Evolutionary conservation across 2,113 vertebrate genomes (phyloP).

Genomic region (crab-eating macaque (Macaca fascicularis)): T2T-MFA8v1.1 NC_088379.1:25240001-25240500

Average conservation of each 20-base stretch:
- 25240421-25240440: background rate
- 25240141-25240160: background rate
- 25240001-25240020: slow-evolving; percentile 9
- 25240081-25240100: background rate
- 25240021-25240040: background rate
- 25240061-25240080: background rate
- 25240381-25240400: background rate
- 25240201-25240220: background rate
- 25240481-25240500: background rate
- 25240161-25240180: background rate
- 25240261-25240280: background rate
- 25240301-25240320: background rate
- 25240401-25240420: background rate
- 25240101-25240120: background rate
- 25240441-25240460: background rate
- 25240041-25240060: background rate
- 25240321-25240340: background rate
- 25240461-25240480: background rate
- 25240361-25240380: background rate
- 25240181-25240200: background rate
- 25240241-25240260: background rate
- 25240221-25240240: background rate
- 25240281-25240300: background rate
- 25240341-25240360: background rate
- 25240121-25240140: background rate